Base-by-base conservation (phyloP, 2,113 vertebrate genomes). In the Ochotona princeps region DNA sequence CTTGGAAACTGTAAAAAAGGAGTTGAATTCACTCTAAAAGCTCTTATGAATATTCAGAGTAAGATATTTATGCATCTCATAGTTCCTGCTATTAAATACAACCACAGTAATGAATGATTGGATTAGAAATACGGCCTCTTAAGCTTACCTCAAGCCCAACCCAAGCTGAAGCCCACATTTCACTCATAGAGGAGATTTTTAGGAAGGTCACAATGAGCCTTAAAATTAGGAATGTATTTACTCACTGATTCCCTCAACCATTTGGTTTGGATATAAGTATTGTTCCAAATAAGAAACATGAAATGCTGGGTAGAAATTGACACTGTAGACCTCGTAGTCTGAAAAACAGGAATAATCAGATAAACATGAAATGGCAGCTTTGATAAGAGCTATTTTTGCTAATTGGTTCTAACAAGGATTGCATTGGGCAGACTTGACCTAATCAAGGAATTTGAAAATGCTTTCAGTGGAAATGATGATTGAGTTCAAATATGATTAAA, bases 31-130 rank as follows among this genome's bases (percentile, higher is more conserved):
- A 81, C 67, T 89, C 83, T 93, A 92, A 94, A 91, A 94, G 44
- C 18, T 32, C 51, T 89, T 92, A 94, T 94, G 72, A 94, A 96
- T 95, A 95, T 96, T 94, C 95, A 93, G n/a, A 78, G 15, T 83
- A 86, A 85, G 63, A 93, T 96, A 61, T 94, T 95, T 89, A 94
- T 91, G 70, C 47, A 78, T 91, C 75, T 95, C 83, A 72, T 93
- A 49, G 30, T 93, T 92, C 61, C 15, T n/a, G 80, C 47, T 89
- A 81, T 92, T 95, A 93, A 96, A 92, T 80, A 69, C n/a, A 90
- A 93, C 70, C 60, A 70, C 9, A 63, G 2, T 80, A 80, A 83
- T 89, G 89, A 94, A 83, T 83, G 92, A 90, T 83, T 92, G 66
- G 13, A n/a, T 79, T 94, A 89, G 80, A 96, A 95, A 96, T 95